These are phyloP conservation scores for Eilema depressum DNA, from an alignment of 2,888 invertebrate species.

Conservation along the genomic window DNA sequence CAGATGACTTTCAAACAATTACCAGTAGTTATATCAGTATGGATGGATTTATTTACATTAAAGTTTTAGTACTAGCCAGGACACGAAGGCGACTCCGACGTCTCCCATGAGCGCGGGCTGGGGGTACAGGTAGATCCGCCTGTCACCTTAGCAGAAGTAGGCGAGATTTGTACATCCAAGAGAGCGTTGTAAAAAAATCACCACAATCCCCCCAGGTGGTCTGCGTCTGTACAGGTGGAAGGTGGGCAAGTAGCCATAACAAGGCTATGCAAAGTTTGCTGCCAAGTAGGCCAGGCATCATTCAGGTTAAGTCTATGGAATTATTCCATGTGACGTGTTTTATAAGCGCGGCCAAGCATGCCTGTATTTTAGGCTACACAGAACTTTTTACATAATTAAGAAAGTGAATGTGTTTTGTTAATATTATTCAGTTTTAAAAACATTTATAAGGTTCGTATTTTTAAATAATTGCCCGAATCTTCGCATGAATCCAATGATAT, in stretches of 20 bases:
- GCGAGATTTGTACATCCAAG: no score
- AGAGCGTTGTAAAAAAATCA: no score
- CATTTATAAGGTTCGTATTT: background rate
- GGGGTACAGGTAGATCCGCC: no score
- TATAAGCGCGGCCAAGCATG: background rate
- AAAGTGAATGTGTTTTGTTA: conserved; percentile 5
- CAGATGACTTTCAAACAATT: no score
- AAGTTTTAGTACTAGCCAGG: no score
- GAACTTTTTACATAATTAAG: conserved; percentile 2
- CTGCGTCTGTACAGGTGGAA: no score
- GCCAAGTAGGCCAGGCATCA: background rate
- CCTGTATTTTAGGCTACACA: background rate
- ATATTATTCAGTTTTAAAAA: background rate
- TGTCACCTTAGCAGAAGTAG: no score
- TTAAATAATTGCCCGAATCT: background rate
- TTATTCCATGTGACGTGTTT: conserved; percentile 4
- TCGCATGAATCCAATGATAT: background rate
- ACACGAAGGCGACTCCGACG: no score
- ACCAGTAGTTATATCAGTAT: no score
- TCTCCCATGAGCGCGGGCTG: no score
- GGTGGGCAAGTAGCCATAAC: background rate
- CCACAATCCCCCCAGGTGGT: no score
- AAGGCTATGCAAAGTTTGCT: background rate
- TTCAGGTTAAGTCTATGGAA: background rate
- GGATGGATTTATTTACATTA: no score